These are phyloP conservation scores for Electrophaes corylata DNA, from an alignment of 2,888 invertebrate genomes.

Conservation along the genomic window DNA sequence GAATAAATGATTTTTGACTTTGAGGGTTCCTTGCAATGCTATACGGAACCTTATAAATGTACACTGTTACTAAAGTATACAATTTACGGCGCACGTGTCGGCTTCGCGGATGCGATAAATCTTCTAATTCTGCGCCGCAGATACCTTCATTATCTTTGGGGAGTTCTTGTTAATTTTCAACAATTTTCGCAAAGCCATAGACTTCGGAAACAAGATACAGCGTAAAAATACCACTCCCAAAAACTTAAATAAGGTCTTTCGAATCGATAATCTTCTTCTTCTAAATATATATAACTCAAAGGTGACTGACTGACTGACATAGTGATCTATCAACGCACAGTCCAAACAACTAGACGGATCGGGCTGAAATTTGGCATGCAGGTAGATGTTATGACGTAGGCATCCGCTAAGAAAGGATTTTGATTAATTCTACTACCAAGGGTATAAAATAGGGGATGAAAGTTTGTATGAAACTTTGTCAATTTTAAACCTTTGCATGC, in stretches of 20 bases:
- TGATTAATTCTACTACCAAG: too few species aligned
- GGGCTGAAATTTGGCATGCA: too few species aligned
- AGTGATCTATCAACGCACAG: too few species aligned
- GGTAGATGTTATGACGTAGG: too few species aligned
- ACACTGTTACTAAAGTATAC: conserved; percentile 38
- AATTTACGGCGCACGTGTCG: conserved; percentile 47
- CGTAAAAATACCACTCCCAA: not conserved
- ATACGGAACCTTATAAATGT: conserved; percentile 3
- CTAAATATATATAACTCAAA: too few species aligned
- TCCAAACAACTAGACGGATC: too few species aligned
- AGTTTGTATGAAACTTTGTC: too few species aligned
- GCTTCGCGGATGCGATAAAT: conserved; percentile 40
- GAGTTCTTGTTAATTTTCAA: not conserved
- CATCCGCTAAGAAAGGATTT: too few species aligned
- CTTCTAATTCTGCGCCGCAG: conserved; percentile 37
- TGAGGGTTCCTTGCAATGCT: conserved; percentile 1
- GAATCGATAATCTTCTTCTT: too few species aligned
- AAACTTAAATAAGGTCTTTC: not conserved
- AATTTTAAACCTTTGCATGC: too few species aligned
- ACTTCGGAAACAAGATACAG: not conserved
- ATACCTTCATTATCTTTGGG: conserved; percentile 11
- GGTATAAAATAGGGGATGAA: too few species aligned
- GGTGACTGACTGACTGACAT: too few species aligned
- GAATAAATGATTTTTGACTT: not conserved
- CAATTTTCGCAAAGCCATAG: not conserved